Conservation (phyloP, 2,113 vertebrate genomes). For the Globicephala melas region DNA sequence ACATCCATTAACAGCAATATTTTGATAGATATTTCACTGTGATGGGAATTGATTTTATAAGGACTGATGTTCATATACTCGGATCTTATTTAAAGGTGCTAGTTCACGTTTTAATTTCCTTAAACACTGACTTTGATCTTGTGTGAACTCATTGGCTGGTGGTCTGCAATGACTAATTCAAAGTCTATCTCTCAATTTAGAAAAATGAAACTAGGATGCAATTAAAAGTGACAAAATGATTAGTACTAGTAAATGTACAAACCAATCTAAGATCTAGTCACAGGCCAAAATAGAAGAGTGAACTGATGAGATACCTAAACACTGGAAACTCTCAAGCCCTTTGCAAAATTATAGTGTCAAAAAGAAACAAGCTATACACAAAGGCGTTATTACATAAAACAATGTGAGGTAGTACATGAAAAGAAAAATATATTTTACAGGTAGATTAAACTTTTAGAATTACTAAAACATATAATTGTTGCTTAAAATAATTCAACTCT, state of each 20-base stretch:
- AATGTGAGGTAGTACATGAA: not conserved
- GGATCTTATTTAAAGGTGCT: not conserved
- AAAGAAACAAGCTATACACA: not conserved
- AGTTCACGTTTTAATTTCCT: slow-evolving; percentile 37
- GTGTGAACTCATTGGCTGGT: not conserved
- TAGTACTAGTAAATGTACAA: not conserved
- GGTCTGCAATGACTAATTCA: not conserved
- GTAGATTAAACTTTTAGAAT: slow-evolving; percentile 18
- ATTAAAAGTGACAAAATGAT: not conserved
- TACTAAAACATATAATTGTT: slow-evolving; percentile 57
- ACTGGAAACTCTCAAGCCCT: not conserved
- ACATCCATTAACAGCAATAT: not conserved
- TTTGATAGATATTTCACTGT: not conserved
- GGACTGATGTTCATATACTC: not conserved
- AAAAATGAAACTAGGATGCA: not conserved
- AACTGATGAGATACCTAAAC: not conserved
- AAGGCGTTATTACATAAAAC: not conserved
- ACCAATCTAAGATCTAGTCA: not conserved
- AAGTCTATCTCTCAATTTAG: not conserved
- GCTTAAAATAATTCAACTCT: slow-evolving; percentile 63
- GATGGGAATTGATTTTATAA: not conserved
- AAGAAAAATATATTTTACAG: slow-evolving; percentile 22
- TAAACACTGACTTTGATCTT: not conserved
- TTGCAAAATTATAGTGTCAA: not conserved
- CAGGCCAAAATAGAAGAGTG: not conserved